Base-by-base conservation (phyloP, 2,888 invertebrate species). In the Plebejus melissa region DNA sequence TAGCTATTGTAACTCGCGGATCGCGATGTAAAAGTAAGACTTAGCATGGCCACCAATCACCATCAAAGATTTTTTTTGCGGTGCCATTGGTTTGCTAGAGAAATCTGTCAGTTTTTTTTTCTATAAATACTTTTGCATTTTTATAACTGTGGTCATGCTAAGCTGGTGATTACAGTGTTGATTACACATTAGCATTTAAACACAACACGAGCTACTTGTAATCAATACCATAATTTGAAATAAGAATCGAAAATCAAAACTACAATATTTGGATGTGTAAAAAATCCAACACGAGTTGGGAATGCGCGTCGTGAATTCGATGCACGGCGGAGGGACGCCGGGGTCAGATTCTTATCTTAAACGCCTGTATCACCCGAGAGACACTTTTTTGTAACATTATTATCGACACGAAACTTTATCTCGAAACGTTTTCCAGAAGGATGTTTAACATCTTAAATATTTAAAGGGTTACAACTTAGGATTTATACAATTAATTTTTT, bases 321-420 rank as follows among this genome's bases (percentile, higher is more conserved):
- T 84, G 91, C 89, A 87, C 87, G 88, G 90, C 89, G 81, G 83
- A 86, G 87, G 84, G 87, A 85, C 88, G 86, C 85, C 83, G 85
- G 88, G 92, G 89, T 90, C 93, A 90, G 93, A 93, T 93, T 87
- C 80, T 89, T 93, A 93, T 93, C 93, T 91, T 91, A 91, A 92
- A 91, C 91, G 91, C 88, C 91, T 93, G 93, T 92, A 91, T 92
- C 93, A 93, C 90, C 89, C 89, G 85, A 88, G 82, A 90, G 90
- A 93, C 91, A 92, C 90, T 90, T 93, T 92, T 92, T 91, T 91
- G 89, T 91, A 83, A 88, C 84, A 82, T 87, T 90, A 89, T 89
- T 88, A 90, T 89, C 86, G 86, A 90, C 84, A 83, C 85, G 84
- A 87, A 87, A 87, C 85, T 84, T 88, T 86, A 87, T 86, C 84